These are phyloP conservation scores for Mormyrops boulengeri DNA, from an alignment of 2,797 vertebrate species.

Conservation along the genomic window DNA sequence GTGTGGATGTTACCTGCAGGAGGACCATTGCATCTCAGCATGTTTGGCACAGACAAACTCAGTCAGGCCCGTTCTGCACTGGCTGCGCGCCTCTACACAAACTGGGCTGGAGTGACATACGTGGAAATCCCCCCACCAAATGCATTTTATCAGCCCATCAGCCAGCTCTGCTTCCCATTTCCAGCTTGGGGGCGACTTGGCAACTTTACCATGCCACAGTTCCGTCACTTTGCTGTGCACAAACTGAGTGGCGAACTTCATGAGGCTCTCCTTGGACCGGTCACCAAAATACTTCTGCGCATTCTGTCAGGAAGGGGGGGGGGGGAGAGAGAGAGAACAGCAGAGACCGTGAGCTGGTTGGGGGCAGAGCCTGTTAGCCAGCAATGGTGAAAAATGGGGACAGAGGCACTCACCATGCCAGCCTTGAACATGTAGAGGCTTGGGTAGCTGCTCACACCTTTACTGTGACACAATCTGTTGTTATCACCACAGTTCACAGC, in stretches of 20 bases:
- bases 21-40: neutral
- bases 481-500: constrained; percentile 97
- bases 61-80: neutral
- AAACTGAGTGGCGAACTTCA: constrained; percentile 82
- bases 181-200: neutral
- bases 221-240: constrained; percentile 77
- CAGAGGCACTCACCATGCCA: constrained; percentile 68
- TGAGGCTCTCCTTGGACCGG: constrained; percentile 73
- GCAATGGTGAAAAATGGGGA: neutral
- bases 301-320: constrained; percentile 55
- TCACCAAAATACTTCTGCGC: constrained; percentile 83
- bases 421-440: constrained; percentile 82
- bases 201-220: constrained; percentile 77
- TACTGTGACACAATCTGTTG: constrained; percentile 80
- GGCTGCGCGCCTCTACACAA: neutral
- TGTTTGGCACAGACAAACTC: neutral
- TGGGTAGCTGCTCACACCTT: constrained; percentile 89
- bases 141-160: neutral
- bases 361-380: neutral
- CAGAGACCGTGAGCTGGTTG: neutral
- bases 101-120: neutral
- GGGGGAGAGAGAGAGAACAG: neutral
- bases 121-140: neutral
- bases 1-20: constrained; percentile 70
- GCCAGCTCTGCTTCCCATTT: neutral